Evolutionary conservation across 2,888 invertebrate genomes (phyloP).

Genomic region (Lypha dubia): DNA sequence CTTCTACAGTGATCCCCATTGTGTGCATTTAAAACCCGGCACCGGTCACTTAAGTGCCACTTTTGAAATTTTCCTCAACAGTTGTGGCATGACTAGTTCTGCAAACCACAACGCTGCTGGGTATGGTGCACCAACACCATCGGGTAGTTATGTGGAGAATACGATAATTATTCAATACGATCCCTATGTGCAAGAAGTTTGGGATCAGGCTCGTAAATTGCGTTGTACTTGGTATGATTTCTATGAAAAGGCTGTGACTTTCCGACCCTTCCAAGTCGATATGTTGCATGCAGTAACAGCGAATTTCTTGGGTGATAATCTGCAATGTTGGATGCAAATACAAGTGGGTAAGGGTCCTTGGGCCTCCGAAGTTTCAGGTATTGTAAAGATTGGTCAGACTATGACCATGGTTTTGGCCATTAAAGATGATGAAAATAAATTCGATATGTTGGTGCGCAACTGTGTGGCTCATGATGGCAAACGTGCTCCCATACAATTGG

Average conservation of each 20-base stretch:
- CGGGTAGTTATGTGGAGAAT: slow-evolving; percentile 96
- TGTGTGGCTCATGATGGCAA: slow-evolving; percentile 98
- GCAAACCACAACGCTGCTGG: slow-evolving; percentile 93
- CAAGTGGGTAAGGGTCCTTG: slow-evolving; percentile 98
- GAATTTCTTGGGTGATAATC: slow-evolving; percentile 96
- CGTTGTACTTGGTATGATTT: slow-evolving; percentile 98
- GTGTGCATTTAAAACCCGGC: slow-evolving; percentile 95
- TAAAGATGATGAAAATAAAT: slow-evolving; percentile 97
- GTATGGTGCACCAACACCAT: slow-evolving; percentile 94
- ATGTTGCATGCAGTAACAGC: slow-evolving; percentile 97
- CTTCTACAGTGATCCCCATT: slow-evolving; percentile 95
- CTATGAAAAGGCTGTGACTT: slow-evolving; percentile 97
- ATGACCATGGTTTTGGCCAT: slow-evolving; percentile 98
- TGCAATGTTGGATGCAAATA: slow-evolving; percentile 99
- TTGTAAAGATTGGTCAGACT: slow-evolving; percentile 97
- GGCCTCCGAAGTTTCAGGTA: slow-evolving; percentile 98
- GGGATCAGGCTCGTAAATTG: slow-evolving; percentile 95
- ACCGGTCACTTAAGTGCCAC: slow-evolving; percentile 95
- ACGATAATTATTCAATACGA: slow-evolving; percentile 97
- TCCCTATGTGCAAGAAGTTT: slow-evolving; percentile 96
- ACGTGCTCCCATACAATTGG: slow-evolving; percentile 95
- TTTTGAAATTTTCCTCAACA: slow-evolving; percentile 96
- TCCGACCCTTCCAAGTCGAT: slow-evolving; percentile 97
- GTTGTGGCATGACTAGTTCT: slow-evolving; percentile 97
- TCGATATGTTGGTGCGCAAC: slow-evolving; percentile 96